Percentiles rank a stretch among this genome's conserved stretches.
Evolutionary conservation across 2,113 vertebrate genomes (phyloP).

Genomic region (Ceyx melanurus): DNA sequence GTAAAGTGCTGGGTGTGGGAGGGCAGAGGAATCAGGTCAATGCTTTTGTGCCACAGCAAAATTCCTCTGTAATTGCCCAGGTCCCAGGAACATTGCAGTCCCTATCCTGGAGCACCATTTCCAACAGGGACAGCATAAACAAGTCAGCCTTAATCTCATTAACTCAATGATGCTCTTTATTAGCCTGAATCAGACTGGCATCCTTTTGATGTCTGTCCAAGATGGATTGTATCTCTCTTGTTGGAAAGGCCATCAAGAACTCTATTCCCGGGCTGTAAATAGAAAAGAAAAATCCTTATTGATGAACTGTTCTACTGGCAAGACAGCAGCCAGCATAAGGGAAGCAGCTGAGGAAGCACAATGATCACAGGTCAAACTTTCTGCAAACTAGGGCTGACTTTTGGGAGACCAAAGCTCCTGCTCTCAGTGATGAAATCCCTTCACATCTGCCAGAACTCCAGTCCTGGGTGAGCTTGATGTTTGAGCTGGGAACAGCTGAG

Average conservation of each 20-base stretch:
- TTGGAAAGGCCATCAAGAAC: not conserved
- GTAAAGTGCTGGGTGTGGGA: not conserved
- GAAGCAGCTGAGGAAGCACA: not conserved
- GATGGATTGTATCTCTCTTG: not conserved
- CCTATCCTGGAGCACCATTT: not conserved
- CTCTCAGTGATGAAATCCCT: not conserved
- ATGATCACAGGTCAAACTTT: not conserved
- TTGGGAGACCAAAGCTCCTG: not conserved
- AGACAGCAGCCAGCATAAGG: not conserved
- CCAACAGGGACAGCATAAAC: slow-evolving; percentile 17
- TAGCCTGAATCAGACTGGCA: slow-evolving; percentile 39
- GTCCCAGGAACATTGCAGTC: not conserved
- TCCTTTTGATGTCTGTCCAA: slow-evolving; percentile 53
- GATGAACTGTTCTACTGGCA: not conserved
- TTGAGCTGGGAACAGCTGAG: not conserved
- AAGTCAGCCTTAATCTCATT: slow-evolving; percentile 46
- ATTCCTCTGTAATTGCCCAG: not conserved
- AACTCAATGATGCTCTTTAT: slow-evolving; percentile 41
- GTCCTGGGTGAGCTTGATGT: not conserved
- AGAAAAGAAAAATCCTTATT: not conserved
- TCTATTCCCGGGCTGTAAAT: slow-evolving; percentile 14
- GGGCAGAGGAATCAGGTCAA: not conserved
- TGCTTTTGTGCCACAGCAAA: not conserved
- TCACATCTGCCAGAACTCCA: not conserved
- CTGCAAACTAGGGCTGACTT: not conserved